phyloP scores from a whole-genome alignment of 2,113 vertebrate genomes.

The Alaudala cheleensis region DNA sequence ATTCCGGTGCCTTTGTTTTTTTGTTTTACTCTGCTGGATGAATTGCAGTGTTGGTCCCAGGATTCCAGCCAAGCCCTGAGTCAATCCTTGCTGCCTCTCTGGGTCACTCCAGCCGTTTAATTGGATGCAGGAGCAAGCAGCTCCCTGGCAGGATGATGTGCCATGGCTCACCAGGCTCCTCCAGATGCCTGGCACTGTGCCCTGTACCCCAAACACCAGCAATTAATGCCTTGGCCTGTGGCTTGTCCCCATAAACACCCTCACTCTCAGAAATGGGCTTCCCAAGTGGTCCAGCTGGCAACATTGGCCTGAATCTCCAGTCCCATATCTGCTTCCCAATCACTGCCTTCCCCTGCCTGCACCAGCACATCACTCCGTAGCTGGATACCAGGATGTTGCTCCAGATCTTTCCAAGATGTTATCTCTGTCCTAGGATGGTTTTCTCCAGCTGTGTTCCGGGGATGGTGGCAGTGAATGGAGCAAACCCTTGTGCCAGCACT shows the following conservation, averaged over 20 bases:
- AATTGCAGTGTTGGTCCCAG: background rate
- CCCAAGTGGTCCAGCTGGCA: background rate
- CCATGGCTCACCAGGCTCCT: background rate
- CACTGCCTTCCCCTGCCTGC: background rate
- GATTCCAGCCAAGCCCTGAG: slow-evolving; percentile 36
- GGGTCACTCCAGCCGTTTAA: background rate
- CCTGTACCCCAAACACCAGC: background rate
- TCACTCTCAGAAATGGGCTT: background rate
- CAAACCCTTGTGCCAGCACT: background rate
- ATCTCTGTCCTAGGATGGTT: background rate
- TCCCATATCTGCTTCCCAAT: background rate
- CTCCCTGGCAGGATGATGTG: background rate
- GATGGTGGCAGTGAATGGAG: background rate
- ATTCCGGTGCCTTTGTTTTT: slow-evolving; percentile 3
- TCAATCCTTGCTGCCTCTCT: background rate
- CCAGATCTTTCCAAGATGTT: background rate
- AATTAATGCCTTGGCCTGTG: background rate
- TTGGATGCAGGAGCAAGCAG: slow-evolving; percentile 2
- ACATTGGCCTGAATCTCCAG: accelerated
- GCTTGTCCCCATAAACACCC: background rate
- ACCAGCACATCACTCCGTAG: background rate
- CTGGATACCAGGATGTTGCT: background rate
- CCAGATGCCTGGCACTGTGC: background rate
- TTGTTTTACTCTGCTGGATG: background rate
- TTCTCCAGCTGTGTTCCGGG: background rate